Evolutionary conservation across 2,888 invertebrate species (phyloP), one percentile per base, ranked within the genome.

Genomic region (Eupithecia insigniata): DNA sequence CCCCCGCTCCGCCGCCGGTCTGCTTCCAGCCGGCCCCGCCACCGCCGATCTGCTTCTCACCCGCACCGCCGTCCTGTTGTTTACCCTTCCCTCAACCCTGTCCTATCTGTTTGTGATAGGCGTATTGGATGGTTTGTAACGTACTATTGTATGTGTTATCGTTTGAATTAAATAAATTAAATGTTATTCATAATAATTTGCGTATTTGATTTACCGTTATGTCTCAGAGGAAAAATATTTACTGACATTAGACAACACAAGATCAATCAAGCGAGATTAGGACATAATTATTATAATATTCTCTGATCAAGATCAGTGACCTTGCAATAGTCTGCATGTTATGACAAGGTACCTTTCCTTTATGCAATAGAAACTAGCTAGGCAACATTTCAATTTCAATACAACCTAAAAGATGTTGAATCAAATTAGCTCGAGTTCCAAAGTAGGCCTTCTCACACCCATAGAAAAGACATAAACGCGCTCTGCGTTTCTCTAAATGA

Each of bases 1-100:
- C 89, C 1, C 88, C 86, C 2, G 83, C 85, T 2, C 85, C 83
- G n/a, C 82, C 84, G 7, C 83, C 87, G 2, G 81, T 87, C 67
- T 87, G 87, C 77, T 81, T 87, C 76, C 86, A 87, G 71, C 80
- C 86, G 0, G 80, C 65, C 55, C 65, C 83, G 0, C 79, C 83
- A 0, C 80, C 83, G 1, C 78, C 83, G 0, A 82, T 85, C 28
- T 85, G 87, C 76, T 84, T 76, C 78, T 80, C 70, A 14, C 74
- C 83, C 10, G 61, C 80, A 5, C 78, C 79, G 12, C 28, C 75
- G 34, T 12, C 32, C 10, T 82, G 79, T 36, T 78, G 81, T 7
- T 83, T 80, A 68, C 77, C 78, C 61, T 80, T 61, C 67, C 80
- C 76, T 10, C 70, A 74, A 28, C 71, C 78, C 14, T 64, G 75